phyloP scores from a whole-genome alignment of 92 coral and sea anemone species.

The Desmophyllum pertusum region DNA sequence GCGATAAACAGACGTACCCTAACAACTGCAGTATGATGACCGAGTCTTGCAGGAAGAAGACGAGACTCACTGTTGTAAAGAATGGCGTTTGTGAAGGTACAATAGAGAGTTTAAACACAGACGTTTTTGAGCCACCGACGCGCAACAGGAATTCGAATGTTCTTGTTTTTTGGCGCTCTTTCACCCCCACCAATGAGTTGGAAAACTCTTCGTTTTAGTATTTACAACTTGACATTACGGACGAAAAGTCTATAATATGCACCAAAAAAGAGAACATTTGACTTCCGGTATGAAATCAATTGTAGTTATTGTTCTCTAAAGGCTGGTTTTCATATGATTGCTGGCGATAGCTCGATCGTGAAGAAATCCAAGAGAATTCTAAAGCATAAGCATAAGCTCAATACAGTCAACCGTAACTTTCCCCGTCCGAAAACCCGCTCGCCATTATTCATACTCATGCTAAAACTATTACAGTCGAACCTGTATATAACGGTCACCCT shows the following conservation, averaged over 20 bases:
- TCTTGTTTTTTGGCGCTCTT: no score
- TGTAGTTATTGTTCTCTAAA: background rate
- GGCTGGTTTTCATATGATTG: background rate
- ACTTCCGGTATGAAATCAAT: background rate
- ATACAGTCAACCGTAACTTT: background rate
- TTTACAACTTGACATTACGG: no score
- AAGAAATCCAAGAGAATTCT: background rate
- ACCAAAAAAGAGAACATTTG: no score
- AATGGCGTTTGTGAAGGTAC: constrained; percentile 82
- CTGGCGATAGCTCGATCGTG: background rate
- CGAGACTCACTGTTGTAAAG: constrained; percentile 46
- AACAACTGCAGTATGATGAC: constrained; percentile 79
- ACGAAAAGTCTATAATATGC: no score
- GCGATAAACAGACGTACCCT: constrained; percentile 72
- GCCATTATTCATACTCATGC: background rate
- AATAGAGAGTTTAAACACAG: background rate
- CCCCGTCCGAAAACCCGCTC: background rate
- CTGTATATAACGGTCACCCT: no score
- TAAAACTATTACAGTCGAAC: no score
- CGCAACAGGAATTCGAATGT: no score
- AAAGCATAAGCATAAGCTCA: background rate
- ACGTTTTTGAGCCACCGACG: no score
- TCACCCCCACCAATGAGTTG: no score
- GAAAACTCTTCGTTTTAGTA: no score
- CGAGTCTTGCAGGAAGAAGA: constrained; percentile 69